These are phyloP conservation scores for Mamestra configurata DNA, from an alignment of 1,140 invertebrate genomes.

Conservation along the genomic window DNA sequence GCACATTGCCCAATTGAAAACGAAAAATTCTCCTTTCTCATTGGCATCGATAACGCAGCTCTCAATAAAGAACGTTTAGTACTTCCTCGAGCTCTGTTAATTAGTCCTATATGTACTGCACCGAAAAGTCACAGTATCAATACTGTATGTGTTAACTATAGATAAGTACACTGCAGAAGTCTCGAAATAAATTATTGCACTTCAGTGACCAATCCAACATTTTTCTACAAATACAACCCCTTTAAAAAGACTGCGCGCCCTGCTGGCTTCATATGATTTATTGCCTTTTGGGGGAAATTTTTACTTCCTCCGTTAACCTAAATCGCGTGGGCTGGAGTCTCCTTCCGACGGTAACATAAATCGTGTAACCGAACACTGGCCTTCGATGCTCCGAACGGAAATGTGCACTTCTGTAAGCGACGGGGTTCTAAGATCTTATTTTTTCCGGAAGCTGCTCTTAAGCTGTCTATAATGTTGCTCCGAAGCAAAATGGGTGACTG, in stretches of 20 bases:
- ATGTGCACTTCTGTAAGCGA: neutral
- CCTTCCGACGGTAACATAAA: constrained; percentile 1
- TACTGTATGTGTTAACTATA: no score
- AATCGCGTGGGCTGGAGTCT: neutral
- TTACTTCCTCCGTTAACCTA: neutral
- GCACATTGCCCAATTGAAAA: constrained; percentile 22
- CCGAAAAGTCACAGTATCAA: no score
- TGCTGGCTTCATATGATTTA: neutral
- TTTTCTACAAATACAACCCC: neutral
- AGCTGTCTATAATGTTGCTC: neutral
- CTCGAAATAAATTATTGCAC: neutral
- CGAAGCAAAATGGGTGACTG: neutral
- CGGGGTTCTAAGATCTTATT: neutral
- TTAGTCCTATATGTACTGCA: no score
- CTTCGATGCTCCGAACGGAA: neutral
- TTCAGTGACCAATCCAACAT: neutral
- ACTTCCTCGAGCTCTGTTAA: no score
- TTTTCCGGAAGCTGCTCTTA: neutral
- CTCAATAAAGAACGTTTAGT: no score
- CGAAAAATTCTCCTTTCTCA: neutral
- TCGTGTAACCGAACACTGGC: constrained; percentile 23
- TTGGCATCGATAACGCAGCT: no score
- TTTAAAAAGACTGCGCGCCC: neutral
- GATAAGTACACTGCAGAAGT: no score
- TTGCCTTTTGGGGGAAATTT: neutral